A percentile compares a stretch with the other conserved stretches of the same genome.
Evolutionary conservation across 2,888 invertebrate genomes (phyloP).

Genomic region (Brachylomia viminalis): DNA sequence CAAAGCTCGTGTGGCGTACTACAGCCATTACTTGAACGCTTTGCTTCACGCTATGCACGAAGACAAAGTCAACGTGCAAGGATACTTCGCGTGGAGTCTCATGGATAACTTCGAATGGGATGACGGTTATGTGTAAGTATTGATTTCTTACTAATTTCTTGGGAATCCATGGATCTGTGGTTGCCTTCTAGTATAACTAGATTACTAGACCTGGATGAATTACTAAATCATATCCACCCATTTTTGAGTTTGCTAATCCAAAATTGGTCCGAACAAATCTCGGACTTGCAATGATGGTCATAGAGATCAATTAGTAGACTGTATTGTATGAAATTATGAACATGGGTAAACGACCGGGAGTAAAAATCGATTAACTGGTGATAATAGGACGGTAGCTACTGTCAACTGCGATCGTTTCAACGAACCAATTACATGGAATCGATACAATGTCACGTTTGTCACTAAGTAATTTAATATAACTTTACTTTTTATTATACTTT

Average conservation of each 20-base stretch:
- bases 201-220: too few species aligned
- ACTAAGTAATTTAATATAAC: conserved; percentile 17
- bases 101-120: conserved; percentile 97
- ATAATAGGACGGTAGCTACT: not conserved
- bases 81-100: conserved; percentile 95
- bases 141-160: not conserved
- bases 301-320: not conserved
- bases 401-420: not conserved
- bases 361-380: not conserved
- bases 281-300: not conserved
- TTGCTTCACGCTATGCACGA: conserved; percentile 88
- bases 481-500: conserved; percentile 7
- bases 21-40: conserved; percentile 88
- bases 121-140: conserved; percentile 93
- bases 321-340: not conserved
- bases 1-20: conserved; percentile 90
- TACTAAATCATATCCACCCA: too few species aligned
- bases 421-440: not conserved
- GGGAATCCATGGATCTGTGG: not conserved
- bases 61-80: conserved; percentile 92
- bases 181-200: not conserved
- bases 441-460: conserved; percentile 3
- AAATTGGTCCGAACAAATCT: not conserved
- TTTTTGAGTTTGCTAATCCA: not conserved
- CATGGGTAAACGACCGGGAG: not conserved